Evolutionary conservation across 2,113 vertebrate species (phyloP).

Genomic region (Apodemus speciosus): DNA sequence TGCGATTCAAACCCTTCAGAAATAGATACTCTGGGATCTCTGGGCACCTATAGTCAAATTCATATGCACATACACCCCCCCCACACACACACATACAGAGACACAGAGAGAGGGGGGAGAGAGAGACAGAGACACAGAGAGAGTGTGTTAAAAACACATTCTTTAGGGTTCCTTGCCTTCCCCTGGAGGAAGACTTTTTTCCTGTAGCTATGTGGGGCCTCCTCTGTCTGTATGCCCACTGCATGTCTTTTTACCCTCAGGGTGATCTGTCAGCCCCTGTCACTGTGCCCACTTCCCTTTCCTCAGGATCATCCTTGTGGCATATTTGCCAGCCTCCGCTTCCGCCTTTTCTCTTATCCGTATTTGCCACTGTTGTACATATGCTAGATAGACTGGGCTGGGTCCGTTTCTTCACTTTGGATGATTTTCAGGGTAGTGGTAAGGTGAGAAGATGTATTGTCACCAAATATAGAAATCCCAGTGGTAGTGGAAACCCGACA

Average conservation of each 20-base stretch:
- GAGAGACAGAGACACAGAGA: not conserved
- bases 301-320: not conserved
- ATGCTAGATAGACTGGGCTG: not conserved
- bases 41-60: not conserved
- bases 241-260: not conserved
- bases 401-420: not conserved
- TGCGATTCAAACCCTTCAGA: not conserved
- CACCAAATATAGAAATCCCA: not conserved
- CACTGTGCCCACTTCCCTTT: not conserved
- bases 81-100: not conserved
- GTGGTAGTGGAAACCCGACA: not conserved
- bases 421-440: not conserved
- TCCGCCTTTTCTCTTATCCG: not conserved
- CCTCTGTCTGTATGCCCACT: not conserved
- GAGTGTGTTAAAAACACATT: not conserved
- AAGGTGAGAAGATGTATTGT: not conserved
- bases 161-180: not conserved
- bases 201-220: not conserved
- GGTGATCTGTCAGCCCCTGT: not conserved
- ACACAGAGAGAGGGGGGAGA: not conserved
- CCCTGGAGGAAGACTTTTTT: not conserved
- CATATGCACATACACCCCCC: not conserved
- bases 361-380: not conserved
- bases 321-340: not conserved
- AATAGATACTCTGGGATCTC: not conserved